A percentile compares a stretch with the other conserved stretches of the same genome.
Conservation (phyloP, 2,888 invertebrate genomes). For the Ischnus inquisitorius region DNA sequence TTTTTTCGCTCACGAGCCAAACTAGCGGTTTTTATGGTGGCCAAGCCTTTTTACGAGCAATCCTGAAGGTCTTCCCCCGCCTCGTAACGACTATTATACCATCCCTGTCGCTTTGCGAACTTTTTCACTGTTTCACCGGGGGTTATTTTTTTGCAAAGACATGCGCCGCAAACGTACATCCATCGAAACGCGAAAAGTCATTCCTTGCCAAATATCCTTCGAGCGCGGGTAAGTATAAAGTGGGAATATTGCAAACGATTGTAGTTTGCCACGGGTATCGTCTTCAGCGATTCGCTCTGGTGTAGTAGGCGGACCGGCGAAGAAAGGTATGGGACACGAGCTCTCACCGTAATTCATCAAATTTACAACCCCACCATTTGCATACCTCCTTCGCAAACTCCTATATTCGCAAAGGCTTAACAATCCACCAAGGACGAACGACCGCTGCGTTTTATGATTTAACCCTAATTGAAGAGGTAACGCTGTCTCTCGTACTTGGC, state of each 20-base stretch:
- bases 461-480: conserved; percentile 84
- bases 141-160: conserved; percentile 12
- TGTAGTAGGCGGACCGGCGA: conserved; percentile 50
- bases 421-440: conserved; percentile 73
- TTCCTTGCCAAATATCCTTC: conserved; percentile 19
- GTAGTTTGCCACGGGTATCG: conserved; percentile 60
- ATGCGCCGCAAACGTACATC: conserved; percentile 9
- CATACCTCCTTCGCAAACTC: conserved; percentile 78
- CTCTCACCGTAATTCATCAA: conserved; percentile 77
- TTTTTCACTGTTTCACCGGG: conserved; percentile 41
- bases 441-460: conserved; percentile 81
- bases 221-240: conserved; percentile 15
- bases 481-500: conserved; percentile 52
- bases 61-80: conserved; percentile 62
- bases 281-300: conserved; percentile 55
- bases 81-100: conserved; percentile 59
- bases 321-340: conserved; percentile 72
- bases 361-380: conserved; percentile 80
- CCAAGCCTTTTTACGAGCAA: conserved; percentile 76
- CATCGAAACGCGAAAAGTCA: conserved; percentile 36
- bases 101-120: conserved; percentile 6
- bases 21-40: conserved; percentile 81
- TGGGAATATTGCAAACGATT: conserved; percentile 25
- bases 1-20: conserved; percentile 76
- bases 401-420: conserved; percentile 79